These are phyloP conservation scores for Jaculus jaculus DNA, from an alignment of 2,113 vertebrate species.

Conservation along the genomic window DNA sequence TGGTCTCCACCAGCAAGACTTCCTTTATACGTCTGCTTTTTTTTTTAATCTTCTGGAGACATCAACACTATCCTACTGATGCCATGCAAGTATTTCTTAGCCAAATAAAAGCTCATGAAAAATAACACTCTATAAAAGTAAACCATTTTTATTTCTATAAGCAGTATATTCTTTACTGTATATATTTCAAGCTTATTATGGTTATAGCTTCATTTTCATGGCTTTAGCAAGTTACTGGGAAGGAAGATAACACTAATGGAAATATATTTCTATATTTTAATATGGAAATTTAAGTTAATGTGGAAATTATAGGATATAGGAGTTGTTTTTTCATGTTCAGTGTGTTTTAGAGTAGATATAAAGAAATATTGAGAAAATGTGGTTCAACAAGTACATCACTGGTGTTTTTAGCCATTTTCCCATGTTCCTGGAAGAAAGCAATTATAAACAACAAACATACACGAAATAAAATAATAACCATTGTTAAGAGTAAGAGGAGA, in stretches of 20 bases:
- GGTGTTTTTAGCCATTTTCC: not conserved
- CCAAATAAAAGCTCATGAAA: not conserved
- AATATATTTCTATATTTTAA: no score
- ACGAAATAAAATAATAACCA: constrained; percentile 11
- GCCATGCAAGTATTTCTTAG: not conserved
- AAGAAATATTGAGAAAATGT: not conserved
- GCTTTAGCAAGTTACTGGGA: not conserved
- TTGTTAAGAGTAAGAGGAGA: not conserved
- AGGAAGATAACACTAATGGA: not conserved
- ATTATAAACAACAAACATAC: not conserved
- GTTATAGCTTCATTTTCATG: not conserved
- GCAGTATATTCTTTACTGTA: not conserved
- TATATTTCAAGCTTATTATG: not conserved
- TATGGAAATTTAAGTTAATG: no score
- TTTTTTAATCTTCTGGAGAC: not conserved
- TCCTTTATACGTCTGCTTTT: not conserved
- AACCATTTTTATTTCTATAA: constrained; percentile 12
- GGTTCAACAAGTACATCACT: not conserved
- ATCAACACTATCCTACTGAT: not conserved
- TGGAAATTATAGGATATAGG: not conserved
- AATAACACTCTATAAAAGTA: not conserved
- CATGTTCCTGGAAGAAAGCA: not conserved
- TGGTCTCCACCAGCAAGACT: not conserved
- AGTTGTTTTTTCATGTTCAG: not conserved
- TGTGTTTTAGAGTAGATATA: not conserved